A percentile compares a stretch with the other conserved stretches of the same genome.
These are phyloP conservation scores for Gastracanthus pulcherrimus DNA, from an alignment of 2,888 invertebrate genomes.

Conservation along the genomic window DNA sequence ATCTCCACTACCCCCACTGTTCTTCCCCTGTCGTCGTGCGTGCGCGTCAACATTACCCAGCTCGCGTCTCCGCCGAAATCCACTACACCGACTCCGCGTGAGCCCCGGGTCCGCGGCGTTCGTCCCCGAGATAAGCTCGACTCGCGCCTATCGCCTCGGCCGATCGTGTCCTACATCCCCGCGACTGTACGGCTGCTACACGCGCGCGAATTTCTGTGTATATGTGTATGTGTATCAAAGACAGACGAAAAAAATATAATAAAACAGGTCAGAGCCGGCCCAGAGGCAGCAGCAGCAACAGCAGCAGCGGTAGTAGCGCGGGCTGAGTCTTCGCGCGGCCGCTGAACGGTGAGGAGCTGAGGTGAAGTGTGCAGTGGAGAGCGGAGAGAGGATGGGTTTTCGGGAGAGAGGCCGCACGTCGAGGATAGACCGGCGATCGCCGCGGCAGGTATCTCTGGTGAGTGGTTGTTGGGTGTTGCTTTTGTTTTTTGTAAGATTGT, in stretches of 20 bases:
- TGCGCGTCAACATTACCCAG: neutral
- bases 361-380: neutral
- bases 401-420: too few species aligned
- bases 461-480: neutral
- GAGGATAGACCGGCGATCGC: neutral
- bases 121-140: neutral
- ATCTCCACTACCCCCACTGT: too few species aligned
- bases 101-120: too few species aligned
- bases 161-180: constrained; percentile 9
- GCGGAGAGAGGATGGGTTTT: neutral
- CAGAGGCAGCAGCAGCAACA: neutral
- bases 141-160: neutral
- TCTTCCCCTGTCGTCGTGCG: neutral
- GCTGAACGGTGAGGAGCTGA: neutral
- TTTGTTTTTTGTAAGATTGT: neutral
- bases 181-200: neutral
- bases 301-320: neutral
- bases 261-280: constrained; percentile 3
- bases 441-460: neutral
- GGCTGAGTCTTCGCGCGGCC: neutral
- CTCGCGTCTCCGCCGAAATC: neutral
- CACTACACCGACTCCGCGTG: too few species aligned
- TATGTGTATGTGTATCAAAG: neutral
- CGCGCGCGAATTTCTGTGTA: neutral
- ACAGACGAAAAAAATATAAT: constrained; percentile 6